phyloP scores from a whole-genome alignment of 2,888 invertebrate species.

The Epirrhoe tristata region DNA sequence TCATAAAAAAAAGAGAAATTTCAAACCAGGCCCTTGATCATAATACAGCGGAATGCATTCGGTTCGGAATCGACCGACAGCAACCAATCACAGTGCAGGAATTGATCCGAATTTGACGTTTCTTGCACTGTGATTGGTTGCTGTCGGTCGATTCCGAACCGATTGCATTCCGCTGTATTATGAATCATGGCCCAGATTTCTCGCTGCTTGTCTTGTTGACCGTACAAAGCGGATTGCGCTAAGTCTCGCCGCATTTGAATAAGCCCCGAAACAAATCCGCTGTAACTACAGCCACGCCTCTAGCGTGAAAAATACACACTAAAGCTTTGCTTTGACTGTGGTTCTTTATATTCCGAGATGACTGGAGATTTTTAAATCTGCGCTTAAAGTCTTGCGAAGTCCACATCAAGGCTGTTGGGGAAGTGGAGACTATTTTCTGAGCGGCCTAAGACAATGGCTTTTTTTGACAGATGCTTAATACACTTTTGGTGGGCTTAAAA shows the following conservation, averaged over 20 bases:
- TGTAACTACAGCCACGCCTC: background rate
- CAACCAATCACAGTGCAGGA: too few relatives aligned
- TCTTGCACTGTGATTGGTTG: too few relatives aligned
- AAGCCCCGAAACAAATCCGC: background rate
- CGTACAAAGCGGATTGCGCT: background rate
- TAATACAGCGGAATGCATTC: too few relatives aligned
- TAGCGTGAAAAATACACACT: conserved; percentile 40
- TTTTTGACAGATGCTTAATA: background rate
- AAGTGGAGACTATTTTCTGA: background rate
- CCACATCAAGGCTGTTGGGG: background rate
- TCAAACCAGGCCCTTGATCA: too few relatives aligned
- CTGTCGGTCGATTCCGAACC: too few relatives aligned
- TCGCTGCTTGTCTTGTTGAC: background rate
- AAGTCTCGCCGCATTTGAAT: background rate
- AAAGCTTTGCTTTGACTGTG: conserved; percentile 49
- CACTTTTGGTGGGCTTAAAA: too few relatives aligned
- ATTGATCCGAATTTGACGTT: too few relatives aligned
- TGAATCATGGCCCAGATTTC: too few relatives aligned
- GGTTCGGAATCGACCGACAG: too few relatives aligned
- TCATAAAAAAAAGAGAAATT: too few relatives aligned
- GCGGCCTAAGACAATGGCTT: background rate
- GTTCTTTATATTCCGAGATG: conserved; percentile 7
- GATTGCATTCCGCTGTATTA: too few relatives aligned
- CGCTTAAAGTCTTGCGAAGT: conserved; percentile 8
- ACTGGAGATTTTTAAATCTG: conserved; percentile 4